phyloP scores from a whole-genome alignment of 2,888 invertebrate species.

The Aporophyla nigra region DNA sequence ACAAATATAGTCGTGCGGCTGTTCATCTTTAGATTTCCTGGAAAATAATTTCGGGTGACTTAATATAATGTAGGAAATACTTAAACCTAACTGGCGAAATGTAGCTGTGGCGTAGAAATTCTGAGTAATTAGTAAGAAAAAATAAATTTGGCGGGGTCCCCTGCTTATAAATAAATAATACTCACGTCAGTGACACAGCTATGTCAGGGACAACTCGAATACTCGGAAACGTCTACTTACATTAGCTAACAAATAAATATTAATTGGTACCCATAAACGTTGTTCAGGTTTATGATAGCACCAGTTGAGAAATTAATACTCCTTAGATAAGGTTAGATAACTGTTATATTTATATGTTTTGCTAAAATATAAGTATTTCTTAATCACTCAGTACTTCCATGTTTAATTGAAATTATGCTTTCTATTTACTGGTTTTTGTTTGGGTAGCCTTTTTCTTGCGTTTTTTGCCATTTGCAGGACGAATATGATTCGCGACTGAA shows the following conservation, averaged over 20 bases:
- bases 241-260: slow-evolving; percentile 29
- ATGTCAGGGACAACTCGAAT: background rate
- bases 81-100: background rate
- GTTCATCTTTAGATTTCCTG: slow-evolving; percentile 52
- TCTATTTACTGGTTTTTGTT: background rate
- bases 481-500: no score
- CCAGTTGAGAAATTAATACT: slow-evolving; percentile 60
- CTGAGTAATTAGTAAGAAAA: no score
- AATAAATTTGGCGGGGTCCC: no score
- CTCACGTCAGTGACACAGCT: slow-evolving; percentile 26
- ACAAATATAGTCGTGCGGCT: slow-evolving; percentile 33
- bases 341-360: slow-evolving; percentile 44
- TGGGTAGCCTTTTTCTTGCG: no score
- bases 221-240: slow-evolving; percentile 35
- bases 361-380: slow-evolving; percentile 13
- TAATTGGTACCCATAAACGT: slow-evolving; percentile 45
- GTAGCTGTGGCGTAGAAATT: no score
- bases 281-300: slow-evolving; percentile 46
- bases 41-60: slow-evolving; percentile 8
- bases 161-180: slow-evolving; percentile 10
- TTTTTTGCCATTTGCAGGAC: no score
- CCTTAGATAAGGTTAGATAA: slow-evolving; percentile 69
- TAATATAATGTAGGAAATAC: background rate
- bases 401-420: background rate
- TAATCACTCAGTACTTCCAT: background rate